Conservation (phyloP, 1,140 invertebrate genomes). For the Cotesia typhae region DNA sequence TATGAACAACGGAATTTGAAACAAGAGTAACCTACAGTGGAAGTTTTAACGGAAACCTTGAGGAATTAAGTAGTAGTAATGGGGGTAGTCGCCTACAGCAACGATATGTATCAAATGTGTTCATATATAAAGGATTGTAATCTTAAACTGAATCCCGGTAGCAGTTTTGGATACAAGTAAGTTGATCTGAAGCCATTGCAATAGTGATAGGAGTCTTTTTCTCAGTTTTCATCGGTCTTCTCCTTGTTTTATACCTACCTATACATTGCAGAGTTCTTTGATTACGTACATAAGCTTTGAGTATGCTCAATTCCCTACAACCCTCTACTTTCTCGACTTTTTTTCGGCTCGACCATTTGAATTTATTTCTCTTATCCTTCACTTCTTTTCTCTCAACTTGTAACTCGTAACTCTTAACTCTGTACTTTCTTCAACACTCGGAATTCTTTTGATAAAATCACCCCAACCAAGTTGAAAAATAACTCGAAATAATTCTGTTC, state of each 20-base stretch:
- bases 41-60: too few relatives aligned
- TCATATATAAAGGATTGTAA: constrained; percentile 12
- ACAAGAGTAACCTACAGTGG: too few relatives aligned
- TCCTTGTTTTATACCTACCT: constrained; percentile 37
- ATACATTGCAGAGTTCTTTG: constrained; percentile 39
- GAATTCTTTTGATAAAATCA: constrained; percentile 35
- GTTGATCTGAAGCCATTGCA: constrained; percentile 35
- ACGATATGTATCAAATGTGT: too few relatives aligned
- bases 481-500: background rate
- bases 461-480: constrained; percentile 21
- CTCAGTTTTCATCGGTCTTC: background rate
- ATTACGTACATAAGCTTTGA: constrained; percentile 33
- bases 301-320: constrained; percentile 1
- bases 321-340: background rate
- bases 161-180: constrained; percentile 16
- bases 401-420: constrained; percentile 22
- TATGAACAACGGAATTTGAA: too few relatives aligned
- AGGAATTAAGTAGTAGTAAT: too few relatives aligned
- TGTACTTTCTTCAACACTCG: constrained; percentile 23
- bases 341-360: background rate
- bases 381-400: constrained; percentile 11
- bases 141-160: constrained; percentile 25
- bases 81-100: too few relatives aligned
- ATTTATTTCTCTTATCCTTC: background rate
- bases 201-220: background rate